Conservation (phyloP, 2,113 vertebrate species). For the Todiramphus saurophagus region DNA sequence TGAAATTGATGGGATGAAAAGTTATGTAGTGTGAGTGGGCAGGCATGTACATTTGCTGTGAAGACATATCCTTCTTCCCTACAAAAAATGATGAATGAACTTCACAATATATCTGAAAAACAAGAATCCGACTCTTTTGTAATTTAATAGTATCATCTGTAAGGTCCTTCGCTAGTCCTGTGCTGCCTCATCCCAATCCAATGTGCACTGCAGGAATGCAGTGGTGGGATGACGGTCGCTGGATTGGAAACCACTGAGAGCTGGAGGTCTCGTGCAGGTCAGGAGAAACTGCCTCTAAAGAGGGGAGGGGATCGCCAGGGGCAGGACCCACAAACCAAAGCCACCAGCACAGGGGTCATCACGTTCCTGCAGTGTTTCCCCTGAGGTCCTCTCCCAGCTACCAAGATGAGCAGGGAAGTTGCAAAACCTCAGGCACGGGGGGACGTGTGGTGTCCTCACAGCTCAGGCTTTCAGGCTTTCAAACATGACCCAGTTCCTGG, state of each 20-base stretch:
- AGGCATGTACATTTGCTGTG: neutral
- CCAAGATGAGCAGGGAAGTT: neutral
- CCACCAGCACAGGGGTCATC: neutral
- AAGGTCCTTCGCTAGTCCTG: neutral
- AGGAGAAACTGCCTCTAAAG: neutral
- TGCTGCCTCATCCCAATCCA: neutral
- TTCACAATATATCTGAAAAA: neutral
- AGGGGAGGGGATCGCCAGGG: neutral
- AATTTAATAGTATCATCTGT: neutral
- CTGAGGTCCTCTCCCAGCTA: neutral
- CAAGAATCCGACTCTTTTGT: neutral
- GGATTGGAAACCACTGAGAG: neutral
- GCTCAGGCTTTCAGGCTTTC: neutral
- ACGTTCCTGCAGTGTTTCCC: fast-evolving
- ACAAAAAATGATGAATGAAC: neutral
- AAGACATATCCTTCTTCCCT: neutral
- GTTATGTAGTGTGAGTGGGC: fast-evolving
- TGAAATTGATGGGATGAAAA: neutral
- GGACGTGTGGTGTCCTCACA: fast-evolving
- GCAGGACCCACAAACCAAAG: neutral
- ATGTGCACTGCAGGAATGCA: fast-evolving
- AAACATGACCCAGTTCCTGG: neutral
- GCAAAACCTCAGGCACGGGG: neutral
- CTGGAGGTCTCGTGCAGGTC: neutral
- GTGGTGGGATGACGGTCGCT: neutral